Conservation (phyloP, 2,888 invertebrate species). For the Nysson spinosus region DNA sequence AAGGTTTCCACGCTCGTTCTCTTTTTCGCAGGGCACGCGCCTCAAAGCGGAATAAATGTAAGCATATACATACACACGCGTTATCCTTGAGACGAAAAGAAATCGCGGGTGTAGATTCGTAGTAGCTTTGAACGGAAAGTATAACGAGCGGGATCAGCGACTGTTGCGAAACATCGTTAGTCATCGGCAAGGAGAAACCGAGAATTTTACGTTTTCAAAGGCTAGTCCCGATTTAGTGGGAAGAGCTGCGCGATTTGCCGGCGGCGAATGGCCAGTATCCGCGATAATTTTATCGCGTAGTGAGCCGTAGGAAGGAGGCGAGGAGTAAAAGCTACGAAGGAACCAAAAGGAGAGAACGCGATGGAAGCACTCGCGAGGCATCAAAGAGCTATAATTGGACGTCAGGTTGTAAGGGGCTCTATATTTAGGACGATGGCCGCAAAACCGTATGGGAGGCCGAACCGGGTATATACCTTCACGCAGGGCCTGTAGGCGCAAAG, state of each 20-base stretch:
- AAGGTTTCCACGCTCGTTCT: no score
- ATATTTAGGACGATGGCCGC: slow-evolving; percentile 72
- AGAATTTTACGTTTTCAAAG: slow-evolving; percentile 50
- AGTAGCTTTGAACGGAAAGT: slow-evolving; percentile 26
- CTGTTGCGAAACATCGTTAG: slow-evolving; percentile 42
- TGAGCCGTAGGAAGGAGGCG: slow-evolving; percentile 12
- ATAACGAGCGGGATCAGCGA: slow-evolving; percentile 21
- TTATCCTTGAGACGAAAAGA: slow-evolving; percentile 38
- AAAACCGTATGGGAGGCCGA: slow-evolving; percentile 62
- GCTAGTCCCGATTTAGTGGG: slow-evolving; percentile 26
- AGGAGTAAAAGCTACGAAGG: slow-evolving; percentile 11
- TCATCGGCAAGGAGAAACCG: slow-evolving; percentile 25
- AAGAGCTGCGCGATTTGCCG: slow-evolving; percentile 27
- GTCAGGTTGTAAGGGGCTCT: slow-evolving; percentile 70
- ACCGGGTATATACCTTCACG: slow-evolving; percentile 52
- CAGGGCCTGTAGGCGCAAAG: slow-evolving; percentile 61
- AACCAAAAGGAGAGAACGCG: slow-evolving; percentile 30
- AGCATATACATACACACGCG: slow-evolving; percentile 7
- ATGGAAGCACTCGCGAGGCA: slow-evolving; percentile 59
- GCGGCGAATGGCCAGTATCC: slow-evolving; percentile 45
- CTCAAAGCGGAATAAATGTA: slow-evolving; percentile 1
- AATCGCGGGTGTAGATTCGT: slow-evolving; percentile 13
- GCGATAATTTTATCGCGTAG: slow-evolving; percentile 47
- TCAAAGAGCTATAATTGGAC: slow-evolving; percentile 76
- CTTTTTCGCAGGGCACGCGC: background rate